A percentile compares a stretch with the other conserved stretches of the same genome.
Evolutionary conservation across 2,888 invertebrate species (phyloP).

Genomic region (Chymomyza amoena): DNA sequence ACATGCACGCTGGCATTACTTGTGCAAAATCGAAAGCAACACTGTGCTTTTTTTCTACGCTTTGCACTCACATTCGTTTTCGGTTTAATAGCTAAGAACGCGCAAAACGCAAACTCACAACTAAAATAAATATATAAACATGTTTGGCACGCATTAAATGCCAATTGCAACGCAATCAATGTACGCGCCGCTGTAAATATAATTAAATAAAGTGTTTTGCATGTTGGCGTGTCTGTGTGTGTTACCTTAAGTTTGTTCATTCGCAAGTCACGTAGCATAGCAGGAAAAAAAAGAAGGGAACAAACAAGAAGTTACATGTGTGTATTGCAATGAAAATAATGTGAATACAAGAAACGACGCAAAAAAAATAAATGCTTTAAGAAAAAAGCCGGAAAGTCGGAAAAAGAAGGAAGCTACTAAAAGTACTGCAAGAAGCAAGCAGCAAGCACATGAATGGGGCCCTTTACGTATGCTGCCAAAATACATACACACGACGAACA

Average conservation of each 20-base stretch:
- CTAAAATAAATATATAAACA: constrained; percentile 32
- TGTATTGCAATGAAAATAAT: constrained; percentile 36
- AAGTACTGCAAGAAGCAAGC: constrained; percentile 27
- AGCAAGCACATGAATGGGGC: constrained; percentile 41
- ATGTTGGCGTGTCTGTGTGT: constrained; percentile 18
- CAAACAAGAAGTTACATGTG: constrained; percentile 38
- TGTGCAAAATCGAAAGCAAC: constrained; percentile 21
- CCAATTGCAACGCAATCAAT: constrained; percentile 25
- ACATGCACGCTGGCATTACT: neutral
- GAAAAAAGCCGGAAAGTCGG: constrained; percentile 16
- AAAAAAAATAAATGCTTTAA: constrained; percentile 11
- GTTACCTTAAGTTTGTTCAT: constrained; percentile 23
- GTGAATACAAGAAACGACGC: constrained; percentile 27
- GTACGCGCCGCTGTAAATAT: constrained; percentile 5
- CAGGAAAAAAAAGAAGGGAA: constrained; percentile 22
- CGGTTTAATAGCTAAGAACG: constrained; percentile 47
- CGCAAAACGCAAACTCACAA: constrained; percentile 41
- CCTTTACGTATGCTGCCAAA: constrained; percentile 44
- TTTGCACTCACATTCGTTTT: constrained; percentile 36
- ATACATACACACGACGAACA: constrained; percentile 39
- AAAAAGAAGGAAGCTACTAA: constrained; percentile 20
- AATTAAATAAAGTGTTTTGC: constrained; percentile 35
- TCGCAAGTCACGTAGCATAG: constrained; percentile 44
- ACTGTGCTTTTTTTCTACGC: constrained; percentile 33
- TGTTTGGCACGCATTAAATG: constrained; percentile 35